Evolutionary conservation across 2,888 invertebrate species (phyloP).

Genomic region (Tubulanus polymorphus): DNA sequence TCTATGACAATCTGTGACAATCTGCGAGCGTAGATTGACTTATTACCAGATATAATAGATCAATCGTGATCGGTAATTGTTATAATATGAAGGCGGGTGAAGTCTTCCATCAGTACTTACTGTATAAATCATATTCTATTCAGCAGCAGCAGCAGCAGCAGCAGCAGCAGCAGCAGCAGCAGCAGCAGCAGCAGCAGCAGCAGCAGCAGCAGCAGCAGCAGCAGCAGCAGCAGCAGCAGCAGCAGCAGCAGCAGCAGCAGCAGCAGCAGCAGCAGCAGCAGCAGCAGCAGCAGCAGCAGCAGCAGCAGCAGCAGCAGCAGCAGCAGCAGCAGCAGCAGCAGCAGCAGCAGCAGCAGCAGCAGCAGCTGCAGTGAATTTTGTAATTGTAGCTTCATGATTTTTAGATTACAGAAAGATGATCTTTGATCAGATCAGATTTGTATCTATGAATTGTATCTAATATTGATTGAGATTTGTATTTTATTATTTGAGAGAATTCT

Average conservation of each 20-base stretch:
- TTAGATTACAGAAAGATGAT: no score
- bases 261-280: background rate
- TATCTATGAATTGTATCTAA: no score
- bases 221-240: background rate
- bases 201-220: background rate
- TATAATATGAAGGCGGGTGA: no score
- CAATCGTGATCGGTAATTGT: no score
- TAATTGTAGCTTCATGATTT: no score
- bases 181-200: background rate
- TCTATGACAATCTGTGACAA: no score
- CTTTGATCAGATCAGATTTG: no score
- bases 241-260: background rate
- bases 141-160: background rate
- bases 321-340: background rate
- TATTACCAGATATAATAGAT: no score
- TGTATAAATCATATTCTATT: background rate
- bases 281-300: background rate
- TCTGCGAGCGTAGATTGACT: no score
- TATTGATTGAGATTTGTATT: no score
- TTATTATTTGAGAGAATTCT: no score
- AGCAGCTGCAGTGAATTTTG: background rate
- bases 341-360: background rate
- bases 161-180: background rate
- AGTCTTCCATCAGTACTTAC: no score
- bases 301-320: background rate